Evolutionary conservation across 2,888 invertebrate species (phyloP).

Genomic region (Volucella bombylans): DNA sequence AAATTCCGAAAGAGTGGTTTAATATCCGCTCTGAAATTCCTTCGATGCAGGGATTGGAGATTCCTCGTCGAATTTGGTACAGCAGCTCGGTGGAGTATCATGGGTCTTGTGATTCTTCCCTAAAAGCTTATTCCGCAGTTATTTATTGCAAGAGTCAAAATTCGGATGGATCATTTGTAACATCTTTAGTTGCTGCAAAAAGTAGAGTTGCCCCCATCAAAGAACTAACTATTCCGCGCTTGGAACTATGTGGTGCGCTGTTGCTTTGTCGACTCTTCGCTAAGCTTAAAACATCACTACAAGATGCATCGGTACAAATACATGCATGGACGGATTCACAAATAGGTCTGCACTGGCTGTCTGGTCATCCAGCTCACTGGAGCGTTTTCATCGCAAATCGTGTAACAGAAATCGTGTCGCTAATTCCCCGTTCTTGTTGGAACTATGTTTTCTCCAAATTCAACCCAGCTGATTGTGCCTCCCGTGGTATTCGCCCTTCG

Average conservation of each 20-base stretch:
- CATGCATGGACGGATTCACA: no score
- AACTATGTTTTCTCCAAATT: slow-evolving; percentile 60
- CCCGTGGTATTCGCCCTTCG: slow-evolving; percentile 65
- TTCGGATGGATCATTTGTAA: neutral
- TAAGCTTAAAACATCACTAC: neutral
- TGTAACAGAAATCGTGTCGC: slow-evolving; percentile 61
- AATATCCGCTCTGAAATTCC: neutral
- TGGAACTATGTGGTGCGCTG: slow-evolving; percentile 46
- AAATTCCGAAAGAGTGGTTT: neutral
- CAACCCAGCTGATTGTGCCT: slow-evolving; percentile 74
- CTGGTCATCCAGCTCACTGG: slow-evolving; percentile 63
- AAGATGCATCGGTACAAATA: slow-evolving; percentile 7
- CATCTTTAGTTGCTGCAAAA: neutral
- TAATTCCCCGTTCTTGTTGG: slow-evolving; percentile 41
- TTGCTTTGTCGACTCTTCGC: slow-evolving; percentile 14
- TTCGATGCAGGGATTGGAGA: neutral
- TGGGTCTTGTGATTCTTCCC: neutral
- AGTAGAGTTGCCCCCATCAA: slow-evolving; percentile 11
- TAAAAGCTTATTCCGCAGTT: neutral
- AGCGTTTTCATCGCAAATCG: slow-evolving; percentile 75
- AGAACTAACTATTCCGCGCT: neutral
- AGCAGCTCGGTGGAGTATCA: neutral
- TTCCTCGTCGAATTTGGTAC: neutral
- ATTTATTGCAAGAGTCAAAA: neutral
- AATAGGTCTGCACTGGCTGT: slow-evolving; percentile 72